These are phyloP conservation scores for Octopus bimaculoides DNA, from an alignment of 1,140 invertebrate genomes.

Conservation along the genomic window DNA sequence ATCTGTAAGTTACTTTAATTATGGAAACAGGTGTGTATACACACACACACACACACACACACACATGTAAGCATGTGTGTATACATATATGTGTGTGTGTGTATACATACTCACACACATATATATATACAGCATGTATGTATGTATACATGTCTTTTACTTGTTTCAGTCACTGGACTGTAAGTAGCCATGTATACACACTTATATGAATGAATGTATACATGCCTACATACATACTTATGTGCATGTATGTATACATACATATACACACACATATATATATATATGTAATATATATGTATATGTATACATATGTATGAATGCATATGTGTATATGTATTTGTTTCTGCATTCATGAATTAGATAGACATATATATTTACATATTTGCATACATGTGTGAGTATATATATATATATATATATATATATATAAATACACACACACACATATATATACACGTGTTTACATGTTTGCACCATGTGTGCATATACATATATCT, in stretches of 20 bases:
- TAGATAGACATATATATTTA: background rate
- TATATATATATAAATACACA: background rate
- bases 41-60: slow-evolving; percentile 17
- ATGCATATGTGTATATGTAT: background rate
- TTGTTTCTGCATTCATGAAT: background rate
- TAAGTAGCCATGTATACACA: background rate
- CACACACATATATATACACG: background rate
- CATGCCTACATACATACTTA: background rate
- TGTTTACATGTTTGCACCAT: background rate
- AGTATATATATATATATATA: background rate
- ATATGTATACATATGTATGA: background rate
- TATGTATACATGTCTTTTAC: background rate
- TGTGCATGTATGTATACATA: background rate
- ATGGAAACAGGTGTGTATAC: background rate
- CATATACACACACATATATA: background rate
- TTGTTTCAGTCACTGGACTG: background rate
- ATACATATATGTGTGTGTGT: background rate
- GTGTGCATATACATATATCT: background rate
- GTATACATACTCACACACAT: background rate
- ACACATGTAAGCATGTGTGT: slow-evolving; percentile 15
- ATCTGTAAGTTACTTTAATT: background rate
- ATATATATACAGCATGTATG: background rate
- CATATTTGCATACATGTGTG: background rate
- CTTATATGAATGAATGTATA: background rate
- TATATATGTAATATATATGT: background rate